Evolutionary conservation across 2,113 vertebrate genomes (phyloP).

Genomic region (Noturus placidus): DNA sequence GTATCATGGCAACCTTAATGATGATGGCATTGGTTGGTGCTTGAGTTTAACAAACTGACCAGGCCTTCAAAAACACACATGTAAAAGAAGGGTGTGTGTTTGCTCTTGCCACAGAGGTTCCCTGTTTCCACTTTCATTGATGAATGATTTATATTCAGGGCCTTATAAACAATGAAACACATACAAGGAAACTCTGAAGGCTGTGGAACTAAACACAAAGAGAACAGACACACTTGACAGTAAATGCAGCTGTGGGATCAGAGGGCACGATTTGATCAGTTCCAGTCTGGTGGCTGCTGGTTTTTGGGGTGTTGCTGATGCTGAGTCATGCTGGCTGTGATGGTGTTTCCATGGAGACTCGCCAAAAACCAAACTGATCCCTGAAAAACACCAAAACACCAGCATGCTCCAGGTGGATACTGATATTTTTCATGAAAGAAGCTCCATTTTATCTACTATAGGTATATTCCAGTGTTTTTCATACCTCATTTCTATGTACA

Average conservation of each 20-base stretch:
- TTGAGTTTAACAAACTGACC: slow-evolving; percentile 13
- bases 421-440: neutral
- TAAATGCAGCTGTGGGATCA: slow-evolving; percentile 15
- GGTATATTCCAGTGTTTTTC: neutral
- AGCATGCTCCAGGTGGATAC: neutral
- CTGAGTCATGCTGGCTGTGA: slow-evolving; percentile 30
- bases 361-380: slow-evolving; percentile 8
- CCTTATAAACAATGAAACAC: neutral
- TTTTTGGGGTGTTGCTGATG: slow-evolving; percentile 17
- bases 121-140: slow-evolving; percentile 41
- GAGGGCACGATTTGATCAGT: slow-evolving; percentile 46
- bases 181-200: neutral
- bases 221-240: neutral
- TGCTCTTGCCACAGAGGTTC: slow-evolving; percentile 24
- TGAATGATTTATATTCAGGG: slow-evolving; percentile 43
- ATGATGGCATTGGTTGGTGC: slow-evolving; percentile 3
- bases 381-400: neutral
- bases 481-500: neutral
- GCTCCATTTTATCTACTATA: neutral
- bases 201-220: neutral
- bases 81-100: slow-evolving; percentile 19
- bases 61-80: slow-evolving; percentile 25
- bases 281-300: slow-evolving; percentile 24
- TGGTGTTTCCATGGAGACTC: slow-evolving; percentile 46
- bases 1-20: slow-evolving; percentile 50